Conservation (phyloP, 2,113 vertebrate species). For the Tetrax tetrax region DNA sequence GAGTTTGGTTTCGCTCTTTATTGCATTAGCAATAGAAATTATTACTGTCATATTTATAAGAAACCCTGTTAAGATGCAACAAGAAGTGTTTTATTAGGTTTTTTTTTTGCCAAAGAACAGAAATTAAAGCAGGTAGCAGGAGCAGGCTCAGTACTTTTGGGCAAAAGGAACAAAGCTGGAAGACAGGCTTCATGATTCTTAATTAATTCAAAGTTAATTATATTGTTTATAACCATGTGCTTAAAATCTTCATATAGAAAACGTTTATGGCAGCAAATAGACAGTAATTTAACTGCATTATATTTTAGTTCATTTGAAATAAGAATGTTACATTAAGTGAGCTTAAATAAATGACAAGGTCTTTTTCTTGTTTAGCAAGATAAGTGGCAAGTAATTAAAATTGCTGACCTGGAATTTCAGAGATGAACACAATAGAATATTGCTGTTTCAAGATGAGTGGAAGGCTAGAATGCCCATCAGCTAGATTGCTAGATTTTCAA, state of each 20-base stretch:
- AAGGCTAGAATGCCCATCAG: background rate
- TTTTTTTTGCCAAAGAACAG: conserved; percentile 25
- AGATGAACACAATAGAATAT: background rate
- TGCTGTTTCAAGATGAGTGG: background rate
- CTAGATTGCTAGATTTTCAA: background rate
- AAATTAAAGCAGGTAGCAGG: conserved; percentile 16
- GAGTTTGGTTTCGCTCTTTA: background rate
- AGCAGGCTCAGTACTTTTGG: conserved; percentile 54
- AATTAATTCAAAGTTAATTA: conserved; percentile 79
- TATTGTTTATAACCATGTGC: conserved; percentile 70
- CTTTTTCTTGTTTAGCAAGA: conserved; percentile 64
- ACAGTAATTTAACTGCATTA: conserved; percentile 76
- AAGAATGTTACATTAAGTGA: conserved; percentile 71
- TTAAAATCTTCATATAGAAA: conserved; percentile 79
- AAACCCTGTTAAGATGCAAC: background rate
- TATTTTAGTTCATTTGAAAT: conserved; percentile 74
- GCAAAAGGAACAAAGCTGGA: conserved; percentile 63
- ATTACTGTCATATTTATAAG: background rate
- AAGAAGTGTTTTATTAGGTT: background rate
- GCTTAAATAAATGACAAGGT: conserved; percentile 62
- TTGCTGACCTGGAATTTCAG: conserved; percentile 36
- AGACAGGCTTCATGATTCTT: conserved; percentile 66
- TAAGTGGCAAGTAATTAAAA: conserved; percentile 52
- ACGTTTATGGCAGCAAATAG: conserved; percentile 75
- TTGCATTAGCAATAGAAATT: background rate